These are phyloP conservation scores for Eupeodes latifasciatus DNA, from an alignment of 2,888 invertebrate genomes.

Conservation along the genomic window DNA sequence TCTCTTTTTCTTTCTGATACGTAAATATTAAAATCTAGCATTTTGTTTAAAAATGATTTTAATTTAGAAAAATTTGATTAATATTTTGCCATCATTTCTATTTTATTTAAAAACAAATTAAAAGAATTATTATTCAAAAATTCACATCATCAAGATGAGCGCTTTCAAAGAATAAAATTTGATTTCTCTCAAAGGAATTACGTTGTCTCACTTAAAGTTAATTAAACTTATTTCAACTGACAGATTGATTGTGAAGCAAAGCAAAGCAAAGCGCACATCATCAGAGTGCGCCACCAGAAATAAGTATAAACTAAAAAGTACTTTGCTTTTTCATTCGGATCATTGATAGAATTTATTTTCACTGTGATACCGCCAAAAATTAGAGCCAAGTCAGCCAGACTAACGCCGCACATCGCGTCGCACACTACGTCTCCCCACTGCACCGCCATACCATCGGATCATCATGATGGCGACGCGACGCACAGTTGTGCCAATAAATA, in stretches of 20 bases:
- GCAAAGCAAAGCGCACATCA: not conserved
- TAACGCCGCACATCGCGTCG: not conserved
- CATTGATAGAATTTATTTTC: conserved; percentile 60
- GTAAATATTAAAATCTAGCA: too few species aligned
- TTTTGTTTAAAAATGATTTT: too few species aligned
- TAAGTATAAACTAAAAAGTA: not conserved
- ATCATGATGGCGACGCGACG: not conserved
- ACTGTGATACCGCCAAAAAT: conserved; percentile 10
- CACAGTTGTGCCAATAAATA: not conserved
- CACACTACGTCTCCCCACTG: too few species aligned
- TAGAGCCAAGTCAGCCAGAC: conserved; percentile 7
- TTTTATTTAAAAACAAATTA: not conserved
- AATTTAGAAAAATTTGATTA: too few species aligned
- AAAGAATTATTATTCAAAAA: not conserved
- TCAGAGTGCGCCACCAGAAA: conserved; percentile 49
- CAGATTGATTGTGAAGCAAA: conserved; percentile 67
- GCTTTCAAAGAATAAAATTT: not conserved
- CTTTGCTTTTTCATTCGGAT: conserved; percentile 46
- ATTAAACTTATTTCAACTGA: conserved; percentile 65
- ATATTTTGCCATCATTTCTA: too few species aligned
- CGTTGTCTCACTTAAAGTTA: conserved; percentile 48
- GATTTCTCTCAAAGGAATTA: conserved; percentile 32
- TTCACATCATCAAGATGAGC: not conserved
- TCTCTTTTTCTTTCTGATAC: too few species aligned
- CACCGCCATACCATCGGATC: not conserved